Evolutionary conservation across 2,113 vertebrate species (phyloP), one percentile per base, ranked within the genome.

Genomic region (Capreolus pygargus): DNA sequence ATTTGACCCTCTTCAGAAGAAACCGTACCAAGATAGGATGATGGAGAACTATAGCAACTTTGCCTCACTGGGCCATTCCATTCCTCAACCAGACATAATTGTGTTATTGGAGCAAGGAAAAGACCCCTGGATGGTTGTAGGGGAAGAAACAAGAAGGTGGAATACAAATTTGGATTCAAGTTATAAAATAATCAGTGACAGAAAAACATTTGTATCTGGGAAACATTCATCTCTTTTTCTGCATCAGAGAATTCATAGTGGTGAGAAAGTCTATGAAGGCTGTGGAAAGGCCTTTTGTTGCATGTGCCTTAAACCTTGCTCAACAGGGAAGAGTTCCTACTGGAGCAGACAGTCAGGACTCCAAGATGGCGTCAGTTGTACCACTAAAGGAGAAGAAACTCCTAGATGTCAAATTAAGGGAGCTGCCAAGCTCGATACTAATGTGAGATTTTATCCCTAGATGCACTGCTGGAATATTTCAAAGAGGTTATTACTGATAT

Each of bases 331-430:
- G 39, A 15, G 70, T 27, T 76, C 39, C 21, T 43, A 43, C 23
- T 76, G 6, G 9, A 28, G 76, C 64, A 87, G 95, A 95, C 97
- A 86, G 5, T 27, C 33, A 57, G 94, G 88, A 88, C 90, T 95
- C 50, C 89, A 96, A 97, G 79, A 98, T 98, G 97, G 96, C 95
- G 16, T 98, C 96, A 1, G 1, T 33, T 1, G 95, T 99, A 98
- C 98, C 99, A 76, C 13, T 99, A 52, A 99, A 98, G 85, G 99
- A 99, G 82, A 99, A 95, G 98, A 99, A 98, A 50, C 99, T 99
- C 61, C 95, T 99, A 99, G 99, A 99, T 8, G 99, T 99, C 95
- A 99, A 99, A 97, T 96, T 99, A 78, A 99, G 98, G 2, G 98
- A 99, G 98, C 83, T 99, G 95, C 99, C 99, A 30, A 96, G 6